A percentile compares a stretch with the other conserved stretches of the same genome.
Evolutionary conservation across 2,888 invertebrate species (phyloP).

Genomic region (Rhogogaster chlorosoma): DNA sequence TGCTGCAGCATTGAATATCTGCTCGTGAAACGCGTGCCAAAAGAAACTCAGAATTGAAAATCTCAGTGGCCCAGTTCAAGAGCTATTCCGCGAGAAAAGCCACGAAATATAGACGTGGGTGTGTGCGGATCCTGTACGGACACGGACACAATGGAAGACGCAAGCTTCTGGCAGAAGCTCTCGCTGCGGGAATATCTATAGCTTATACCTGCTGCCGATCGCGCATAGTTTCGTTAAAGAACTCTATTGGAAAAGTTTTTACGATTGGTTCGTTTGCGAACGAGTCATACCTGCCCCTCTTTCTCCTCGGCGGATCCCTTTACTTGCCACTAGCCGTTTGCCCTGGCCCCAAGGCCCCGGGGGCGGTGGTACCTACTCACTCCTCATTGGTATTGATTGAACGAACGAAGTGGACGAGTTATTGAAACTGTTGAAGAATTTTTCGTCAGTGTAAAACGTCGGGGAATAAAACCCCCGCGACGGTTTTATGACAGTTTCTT

Average conservation of each 20-base stretch:
- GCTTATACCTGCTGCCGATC: constrained; percentile 3
- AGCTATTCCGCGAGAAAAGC: neutral
- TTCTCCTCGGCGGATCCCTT: neutral
- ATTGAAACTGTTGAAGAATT: constrained; percentile 37
- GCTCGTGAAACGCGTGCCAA: neutral
- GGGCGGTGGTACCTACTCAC: neutral
- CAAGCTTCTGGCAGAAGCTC: neutral
- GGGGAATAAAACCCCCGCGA: neutral
- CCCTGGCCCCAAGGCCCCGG: neutral
- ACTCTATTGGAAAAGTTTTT: constrained; percentile 67
- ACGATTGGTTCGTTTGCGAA: constrained; percentile 63
- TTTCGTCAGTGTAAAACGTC: neutral
- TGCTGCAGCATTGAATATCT: neutral
- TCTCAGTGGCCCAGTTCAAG: neutral
- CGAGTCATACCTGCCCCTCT: constrained; percentile 26
- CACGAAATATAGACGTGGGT: neutral
- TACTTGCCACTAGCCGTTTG: neutral
- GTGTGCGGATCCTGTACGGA: neutral
- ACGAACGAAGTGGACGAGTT: constrained; percentile 33
- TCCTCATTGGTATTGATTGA: constrained; percentile 38
- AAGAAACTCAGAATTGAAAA: constrained; percentile 10
- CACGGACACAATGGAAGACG: neutral
- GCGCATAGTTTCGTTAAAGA: constrained; percentile 62
- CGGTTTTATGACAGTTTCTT: neutral
- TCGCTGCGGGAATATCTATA: neutral